Base-by-base conservation (phyloP, 1,140 invertebrate species). In the Pogonognathellus flavescens region DNA sequence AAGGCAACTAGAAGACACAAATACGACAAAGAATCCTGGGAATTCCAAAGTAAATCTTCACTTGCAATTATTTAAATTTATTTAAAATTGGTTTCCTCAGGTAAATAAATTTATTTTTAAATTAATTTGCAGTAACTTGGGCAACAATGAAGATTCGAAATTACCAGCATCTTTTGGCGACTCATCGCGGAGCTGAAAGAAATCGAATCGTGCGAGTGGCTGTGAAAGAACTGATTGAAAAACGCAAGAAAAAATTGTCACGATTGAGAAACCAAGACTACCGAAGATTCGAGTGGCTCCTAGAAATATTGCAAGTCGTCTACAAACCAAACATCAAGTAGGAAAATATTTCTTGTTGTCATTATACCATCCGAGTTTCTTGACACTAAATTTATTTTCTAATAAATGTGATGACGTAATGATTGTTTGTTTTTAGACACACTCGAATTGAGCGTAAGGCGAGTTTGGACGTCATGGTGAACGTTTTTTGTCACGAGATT, bases 271-370 rank as follows among this genome's bases (percentile, higher is more conserved):
- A 91, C 55, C 93, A 92, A 91, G 96, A 97, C 90, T 96, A 97
- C 90, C 94, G 94, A 88, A 93, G 94, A 70, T 97, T 95, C 90
- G 95, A 97, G 90, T 97, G 95, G 95, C 88, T 97, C n/a, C 89
- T 97, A 10, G 95, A 96, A 88, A 93, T 94, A 89, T 90, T 98
- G 0, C 94, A 96, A 88, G 91, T 98, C 86, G 91, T 94, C 57
- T 97, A 95, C 89, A 94, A 94, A 89, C 93, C 93, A 31, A 89
- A 91, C 85, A 93, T 94, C 8, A 88, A 90, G 92, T 93, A 93
- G n/a, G n/a, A n/a, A 91, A 91, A 89, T 82, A 16, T 57, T 62
- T 20, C 0, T 62, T n/a, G n/a, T 62, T 9, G 59, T 62, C 8
- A 10, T 18, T 18, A n/a, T 9, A 62, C n/a, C 5, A 14, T 60